These are phyloP conservation scores for Falco novaeseelandiae DNA, from an alignment of 2,797 vertebrate genomes.

Conservation along the genomic window DNA sequence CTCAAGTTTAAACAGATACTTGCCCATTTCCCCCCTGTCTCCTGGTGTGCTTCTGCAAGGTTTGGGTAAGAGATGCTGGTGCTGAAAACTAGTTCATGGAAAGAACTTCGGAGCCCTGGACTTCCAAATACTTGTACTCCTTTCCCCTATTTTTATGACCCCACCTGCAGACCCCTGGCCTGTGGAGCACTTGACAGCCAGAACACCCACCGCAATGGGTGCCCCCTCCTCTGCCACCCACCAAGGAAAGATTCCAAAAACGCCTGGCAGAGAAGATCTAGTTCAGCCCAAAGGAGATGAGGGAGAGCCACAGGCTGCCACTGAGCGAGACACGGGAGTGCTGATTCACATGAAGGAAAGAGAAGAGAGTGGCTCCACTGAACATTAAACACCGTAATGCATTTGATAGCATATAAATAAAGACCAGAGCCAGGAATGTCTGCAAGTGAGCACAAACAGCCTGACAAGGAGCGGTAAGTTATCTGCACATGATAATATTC, in stretches of 20 bases:
- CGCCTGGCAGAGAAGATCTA: background rate
- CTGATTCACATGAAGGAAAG: background rate
- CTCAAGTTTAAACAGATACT: accelerated
- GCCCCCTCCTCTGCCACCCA: background rate
- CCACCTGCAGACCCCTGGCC: background rate
- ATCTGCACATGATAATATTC: background rate
- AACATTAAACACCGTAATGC: background rate
- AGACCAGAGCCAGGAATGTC: background rate
- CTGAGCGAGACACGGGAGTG: background rate
- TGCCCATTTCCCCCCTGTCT: background rate
- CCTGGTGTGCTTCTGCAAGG: background rate
- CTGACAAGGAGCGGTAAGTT: background rate
- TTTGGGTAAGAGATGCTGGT: background rate
- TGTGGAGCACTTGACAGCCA: background rate
- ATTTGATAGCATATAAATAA: background rate
- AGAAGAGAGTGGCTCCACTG: background rate
- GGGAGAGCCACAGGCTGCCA: background rate
- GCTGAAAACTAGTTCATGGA: background rate
- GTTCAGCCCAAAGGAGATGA: background rate
- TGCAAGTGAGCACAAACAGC: background rate
- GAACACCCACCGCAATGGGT: background rate
- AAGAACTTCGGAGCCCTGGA: background rate
- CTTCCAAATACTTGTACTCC: background rate
- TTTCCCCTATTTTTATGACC: background rate
- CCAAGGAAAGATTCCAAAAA: background rate